These are phyloP conservation scores for Drosophila grimshawi DNA, from an alignment of 1,140 invertebrate genomes.

Conservation along the genomic window DNA sequence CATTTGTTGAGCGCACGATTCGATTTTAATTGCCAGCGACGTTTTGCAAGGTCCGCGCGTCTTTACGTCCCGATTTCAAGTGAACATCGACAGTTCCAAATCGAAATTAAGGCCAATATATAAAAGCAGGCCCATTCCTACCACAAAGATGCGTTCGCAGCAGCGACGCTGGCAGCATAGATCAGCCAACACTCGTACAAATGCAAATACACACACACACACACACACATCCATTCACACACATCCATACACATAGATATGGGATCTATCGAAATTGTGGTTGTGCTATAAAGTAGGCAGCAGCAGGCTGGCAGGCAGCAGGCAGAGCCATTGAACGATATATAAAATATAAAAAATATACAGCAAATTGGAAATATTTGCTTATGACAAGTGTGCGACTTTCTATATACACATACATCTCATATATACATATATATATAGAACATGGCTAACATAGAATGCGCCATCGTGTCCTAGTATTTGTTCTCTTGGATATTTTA, in stretches of 20 bases:
- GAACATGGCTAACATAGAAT: slow-evolving; percentile 37
- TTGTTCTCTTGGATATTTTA: slow-evolving; percentile 48
- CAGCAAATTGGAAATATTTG: slow-evolving; percentile 81
- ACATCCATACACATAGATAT: slow-evolving; percentile 14
- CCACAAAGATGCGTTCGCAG: slow-evolving; percentile 73
- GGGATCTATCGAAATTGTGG: slow-evolving; percentile 69
- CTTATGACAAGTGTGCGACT: slow-evolving; percentile 47
- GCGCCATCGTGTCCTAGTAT: slow-evolving; percentile 26
- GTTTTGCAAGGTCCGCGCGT: slow-evolving; percentile 79
- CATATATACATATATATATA: slow-evolving; percentile 12
- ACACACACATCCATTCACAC: slow-evolving; percentile 30
- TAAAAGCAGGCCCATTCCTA: slow-evolving; percentile 74
- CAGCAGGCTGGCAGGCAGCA: slow-evolving; percentile 1
- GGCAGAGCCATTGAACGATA: slow-evolving; percentile 68
- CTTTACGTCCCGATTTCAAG: slow-evolving; percentile 84
- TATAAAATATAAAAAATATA: slow-evolving; percentile 72
- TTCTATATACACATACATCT: slow-evolving; percentile 8
- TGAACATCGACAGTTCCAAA: slow-evolving; percentile 84
- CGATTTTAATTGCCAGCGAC: slow-evolving; percentile 75
- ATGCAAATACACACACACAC: slow-evolving; percentile 17
- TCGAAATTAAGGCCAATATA: slow-evolving; percentile 84
- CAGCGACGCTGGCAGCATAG: slow-evolving; percentile 58
- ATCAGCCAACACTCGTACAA: slow-evolving; percentile 36
- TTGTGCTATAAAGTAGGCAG: slow-evolving; percentile 67
- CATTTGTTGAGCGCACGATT: slow-evolving; percentile 56